A percentile compares a stretch with the other conserved stretches of the same genome.
These are phyloP conservation scores for Mactromeris polynyma DNA, from an alignment of 2,888 invertebrate genomes.

Conservation along the genomic window DNA sequence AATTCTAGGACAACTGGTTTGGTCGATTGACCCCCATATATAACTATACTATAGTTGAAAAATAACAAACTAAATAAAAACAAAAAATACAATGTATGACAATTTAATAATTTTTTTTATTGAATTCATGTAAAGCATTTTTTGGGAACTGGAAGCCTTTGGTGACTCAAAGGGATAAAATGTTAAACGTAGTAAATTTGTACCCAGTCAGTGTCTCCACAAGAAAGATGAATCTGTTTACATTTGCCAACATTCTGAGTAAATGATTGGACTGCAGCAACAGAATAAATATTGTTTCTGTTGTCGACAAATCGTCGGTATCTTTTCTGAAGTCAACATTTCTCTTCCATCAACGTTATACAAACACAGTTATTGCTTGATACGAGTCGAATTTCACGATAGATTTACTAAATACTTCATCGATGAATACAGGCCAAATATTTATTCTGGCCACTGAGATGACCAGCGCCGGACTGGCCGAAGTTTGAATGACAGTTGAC, in stretches of 20 bases:
- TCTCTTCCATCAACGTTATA: constrained; percentile 45
- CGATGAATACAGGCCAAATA: constrained; percentile 52
- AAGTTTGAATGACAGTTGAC: constrained; percentile 63
- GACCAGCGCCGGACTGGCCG: constrained; percentile 43
- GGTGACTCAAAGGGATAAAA: constrained; percentile 5
- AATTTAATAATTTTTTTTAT: too few relatives aligned
- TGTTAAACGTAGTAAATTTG: neutral
- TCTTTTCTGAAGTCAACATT: constrained; percentile 27
- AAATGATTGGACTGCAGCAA: constrained; percentile 48
- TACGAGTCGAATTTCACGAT: constrained; percentile 40
- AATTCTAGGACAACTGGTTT: too few relatives aligned
- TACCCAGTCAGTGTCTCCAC: neutral
- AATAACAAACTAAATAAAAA: too few relatives aligned
- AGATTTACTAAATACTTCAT: constrained; percentile 42
- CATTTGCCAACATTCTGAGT: constrained; percentile 4
- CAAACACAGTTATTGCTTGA: constrained; percentile 36
- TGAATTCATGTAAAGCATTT: too few relatives aligned
- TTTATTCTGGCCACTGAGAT: constrained; percentile 59
- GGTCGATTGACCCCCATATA: too few relatives aligned
- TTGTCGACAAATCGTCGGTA: constrained; percentile 22
- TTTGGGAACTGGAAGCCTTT: too few relatives aligned
- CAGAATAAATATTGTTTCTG: constrained; percentile 60
- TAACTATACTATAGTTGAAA: too few relatives aligned
- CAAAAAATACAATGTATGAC: too few relatives aligned
- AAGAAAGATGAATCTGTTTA: neutral